Evolutionary conservation across 1,140 invertebrate species (phyloP), one percentile per base, ranked within the genome.

Genomic region (Scylla paramamosain): DNA sequence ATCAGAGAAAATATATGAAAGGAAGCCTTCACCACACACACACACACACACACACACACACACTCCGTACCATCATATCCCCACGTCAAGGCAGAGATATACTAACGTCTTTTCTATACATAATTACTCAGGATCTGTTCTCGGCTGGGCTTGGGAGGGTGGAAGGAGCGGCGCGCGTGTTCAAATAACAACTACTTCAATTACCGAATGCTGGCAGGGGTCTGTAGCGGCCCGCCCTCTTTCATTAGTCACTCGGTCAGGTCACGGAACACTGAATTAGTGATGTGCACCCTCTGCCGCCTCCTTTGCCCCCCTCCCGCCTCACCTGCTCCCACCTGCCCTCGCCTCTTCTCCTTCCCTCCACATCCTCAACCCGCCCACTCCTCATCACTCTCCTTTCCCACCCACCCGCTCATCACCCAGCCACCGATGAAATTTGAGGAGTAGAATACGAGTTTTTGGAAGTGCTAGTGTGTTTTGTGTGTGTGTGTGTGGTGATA

Each of bases 21-120:
- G 45, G 6, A 46, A 39, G 89, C 4, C n/a, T 39, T 16, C 45
- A 28, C 16, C 46, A 91, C 90, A 91, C 52, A 91, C 90, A 91
- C 90, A 91, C 90, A 91, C 90, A 48, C 39, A 91, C 45, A 91
- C 90, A 91, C 20, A 91, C 39, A 52, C 39, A 91, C 90, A 91
- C 31, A 91, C 90, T 59, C 39, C 8, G 12, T 20, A 88, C n/a
- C 14, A 1, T 88, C 86, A 88, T 46, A 77, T 20, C 67, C 12
- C 8, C 20, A 67, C 67, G 20, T 77, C 67, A 77, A 2, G 20
- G 8, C n/a, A 86, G 52, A 86, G 32, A 86, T 39, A 86, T 28
- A 14, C 83, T 88, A 39, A 45, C 86, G 31, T 46, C n/a, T 46
- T 88, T 46, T 88, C 86, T 77, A 77, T 77, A 77, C 67, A n/a